Conservation (phyloP, 2,888 invertebrate species). For the Caenorhabditis japonica region DNA sequence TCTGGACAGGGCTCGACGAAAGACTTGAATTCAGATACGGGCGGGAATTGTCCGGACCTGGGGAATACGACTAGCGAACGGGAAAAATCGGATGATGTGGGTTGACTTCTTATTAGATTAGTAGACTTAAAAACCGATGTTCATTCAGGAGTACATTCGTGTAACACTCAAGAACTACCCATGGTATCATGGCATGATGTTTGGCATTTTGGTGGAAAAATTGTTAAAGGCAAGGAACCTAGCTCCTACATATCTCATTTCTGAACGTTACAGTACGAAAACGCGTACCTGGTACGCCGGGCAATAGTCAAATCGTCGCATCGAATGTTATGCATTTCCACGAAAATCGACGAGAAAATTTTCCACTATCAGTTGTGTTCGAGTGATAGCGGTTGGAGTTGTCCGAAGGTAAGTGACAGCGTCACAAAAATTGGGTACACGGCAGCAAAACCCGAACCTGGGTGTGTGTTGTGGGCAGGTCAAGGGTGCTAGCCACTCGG, state of each 20-base stretch:
- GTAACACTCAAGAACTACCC: background rate
- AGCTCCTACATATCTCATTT: too few species aligned
- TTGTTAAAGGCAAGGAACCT: background rate
- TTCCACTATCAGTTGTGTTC: conserved; percentile 4
- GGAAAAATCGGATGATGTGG: too few species aligned
- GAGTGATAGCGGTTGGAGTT: conserved; percentile 8
- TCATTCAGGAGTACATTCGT: conserved; percentile 17
- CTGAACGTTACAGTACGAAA: background rate
- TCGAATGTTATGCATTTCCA: conserved; percentile 12
- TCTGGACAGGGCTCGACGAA: too few species aligned
- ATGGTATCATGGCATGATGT: conserved; percentile 28
- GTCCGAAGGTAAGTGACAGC: conserved; percentile 20
- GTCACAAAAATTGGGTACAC: too few species aligned
- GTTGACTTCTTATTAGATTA: too few species aligned
- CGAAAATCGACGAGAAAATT: background rate
- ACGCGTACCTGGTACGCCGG: conserved; percentile 14
- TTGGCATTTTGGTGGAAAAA: conserved; percentile 1
- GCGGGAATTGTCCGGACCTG: too few species aligned
- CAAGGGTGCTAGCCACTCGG: too few species aligned
- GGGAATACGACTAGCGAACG: too few species aligned
- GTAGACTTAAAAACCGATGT: background rate
- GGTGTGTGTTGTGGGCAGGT: too few species aligned
- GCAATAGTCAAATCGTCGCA: background rate
- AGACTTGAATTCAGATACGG: too few species aligned
- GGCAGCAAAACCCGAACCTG: too few species aligned